phyloP scores from a whole-genome alignment of 2,888 invertebrate genomes.

The Taphrorychus bicolor region DNA sequence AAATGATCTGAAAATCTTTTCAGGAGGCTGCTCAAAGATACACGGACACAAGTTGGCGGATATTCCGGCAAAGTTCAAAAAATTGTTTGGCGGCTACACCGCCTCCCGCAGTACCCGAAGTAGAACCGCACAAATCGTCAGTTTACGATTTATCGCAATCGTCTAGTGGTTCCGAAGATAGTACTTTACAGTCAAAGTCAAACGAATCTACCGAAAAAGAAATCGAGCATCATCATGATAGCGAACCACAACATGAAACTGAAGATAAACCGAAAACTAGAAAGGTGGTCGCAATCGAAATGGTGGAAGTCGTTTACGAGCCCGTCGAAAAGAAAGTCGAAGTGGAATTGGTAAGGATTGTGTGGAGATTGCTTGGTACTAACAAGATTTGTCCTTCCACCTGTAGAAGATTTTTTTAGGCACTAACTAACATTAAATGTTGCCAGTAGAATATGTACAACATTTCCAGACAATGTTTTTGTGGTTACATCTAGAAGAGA shows the following conservation, averaged over 20 bases:
- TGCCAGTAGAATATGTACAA: too few species aligned
- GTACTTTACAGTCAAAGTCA: slow-evolving; percentile 22
- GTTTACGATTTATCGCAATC: slow-evolving; percentile 21
- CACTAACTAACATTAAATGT: slow-evolving; percentile 17
- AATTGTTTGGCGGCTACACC: slow-evolving; percentile 24
- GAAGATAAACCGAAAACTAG: slow-evolving; percentile 22
- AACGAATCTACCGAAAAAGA: slow-evolving; percentile 23
- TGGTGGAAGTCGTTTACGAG: slow-evolving; percentile 55
- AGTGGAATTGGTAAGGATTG: slow-evolving; percentile 53
- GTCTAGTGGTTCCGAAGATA: slow-evolving; percentile 14
- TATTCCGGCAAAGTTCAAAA: slow-evolving; percentile 65
- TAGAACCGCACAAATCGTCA: slow-evolving; percentile 29
- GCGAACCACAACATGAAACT: slow-evolving; percentile 10
- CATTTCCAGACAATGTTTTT: background rate
- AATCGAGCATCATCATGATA: slow-evolving; percentile 15
- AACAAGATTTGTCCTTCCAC: background rate
- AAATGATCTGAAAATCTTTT: slow-evolving; percentile 36
- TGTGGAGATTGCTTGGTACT: slow-evolving; percentile 4
- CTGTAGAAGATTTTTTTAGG: background rate
- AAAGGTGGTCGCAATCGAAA: slow-evolving; percentile 53
- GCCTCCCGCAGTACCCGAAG: slow-evolving; percentile 2
- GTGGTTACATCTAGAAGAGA: too few species aligned
- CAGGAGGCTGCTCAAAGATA: slow-evolving; percentile 74
- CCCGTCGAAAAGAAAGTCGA: slow-evolving; percentile 48
- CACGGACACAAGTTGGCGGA: slow-evolving; percentile 77